Conservation (phyloP, 2,797 vertebrate genomes). For the Sphaeramia orbicularis region DNA sequence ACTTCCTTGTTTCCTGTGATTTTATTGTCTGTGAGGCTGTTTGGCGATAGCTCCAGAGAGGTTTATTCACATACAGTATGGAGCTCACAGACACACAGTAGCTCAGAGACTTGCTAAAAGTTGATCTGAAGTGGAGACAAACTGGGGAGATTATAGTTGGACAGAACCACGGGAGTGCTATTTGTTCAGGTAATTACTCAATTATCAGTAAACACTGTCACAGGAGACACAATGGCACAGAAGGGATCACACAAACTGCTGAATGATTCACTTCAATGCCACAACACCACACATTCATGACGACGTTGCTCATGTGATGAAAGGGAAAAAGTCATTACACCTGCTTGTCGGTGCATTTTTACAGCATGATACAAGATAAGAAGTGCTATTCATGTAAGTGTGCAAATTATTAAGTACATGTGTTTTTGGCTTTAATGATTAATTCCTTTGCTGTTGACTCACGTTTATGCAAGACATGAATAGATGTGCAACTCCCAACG, state of each 20-base stretch:
- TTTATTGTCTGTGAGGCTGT: slow-evolving; percentile 26
- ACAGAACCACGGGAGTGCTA: slow-evolving; percentile 74
- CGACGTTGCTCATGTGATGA: slow-evolving; percentile 25
- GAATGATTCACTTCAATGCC: slow-evolving; percentile 60
- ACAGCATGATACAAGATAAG: slow-evolving; percentile 10
- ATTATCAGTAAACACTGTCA: slow-evolving; percentile 83
- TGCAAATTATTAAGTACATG: neutral
- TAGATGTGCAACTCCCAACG: neutral
- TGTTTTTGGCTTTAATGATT: neutral
- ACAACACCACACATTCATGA: slow-evolving; percentile 43
- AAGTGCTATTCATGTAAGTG: neutral
- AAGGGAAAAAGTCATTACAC: slow-evolving; percentile 35
- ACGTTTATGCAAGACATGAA: neutral
- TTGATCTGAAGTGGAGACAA: slow-evolving; percentile 52
- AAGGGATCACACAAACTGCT: slow-evolving; percentile 56
- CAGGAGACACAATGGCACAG: slow-evolving; percentile 66
- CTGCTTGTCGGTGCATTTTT: slow-evolving; percentile 24
- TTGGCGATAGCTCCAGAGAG: slow-evolving; percentile 27
- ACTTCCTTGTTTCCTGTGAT: slow-evolving; percentile 49
- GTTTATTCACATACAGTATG: slow-evolving; percentile 22
- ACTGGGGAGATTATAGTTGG: slow-evolving; percentile 67
- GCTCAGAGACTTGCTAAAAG: slow-evolving; percentile 52
- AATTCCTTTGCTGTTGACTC: fast-evolving
- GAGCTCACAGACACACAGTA: slow-evolving; percentile 29
- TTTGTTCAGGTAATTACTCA: slow-evolving; percentile 86